Evolutionary conservation across 2,888 invertebrate species (phyloP).

Genomic region (Boloria selene): DNA sequence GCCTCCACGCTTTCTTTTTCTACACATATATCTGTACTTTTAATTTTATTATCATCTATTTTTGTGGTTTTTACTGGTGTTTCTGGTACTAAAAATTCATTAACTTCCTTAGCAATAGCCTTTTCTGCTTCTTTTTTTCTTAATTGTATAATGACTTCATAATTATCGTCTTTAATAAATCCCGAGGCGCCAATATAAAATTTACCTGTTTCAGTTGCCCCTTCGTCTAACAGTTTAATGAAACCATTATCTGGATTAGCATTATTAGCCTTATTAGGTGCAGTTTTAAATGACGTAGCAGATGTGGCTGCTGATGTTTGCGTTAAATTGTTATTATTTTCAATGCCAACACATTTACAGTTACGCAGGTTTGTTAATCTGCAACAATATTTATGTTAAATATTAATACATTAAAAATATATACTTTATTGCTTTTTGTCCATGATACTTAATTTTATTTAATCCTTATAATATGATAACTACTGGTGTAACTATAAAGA

Average conservation of each 20-base stretch:
- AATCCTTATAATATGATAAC: neutral
- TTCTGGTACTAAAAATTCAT: neutral
- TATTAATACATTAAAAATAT: neutral
- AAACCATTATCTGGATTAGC: slow-evolving; percentile 51
- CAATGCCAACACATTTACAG: slow-evolving; percentile 32
- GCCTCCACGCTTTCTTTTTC: neutral
- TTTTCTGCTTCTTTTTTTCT: slow-evolving; percentile 60
- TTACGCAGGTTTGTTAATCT: slow-evolving; percentile 1
- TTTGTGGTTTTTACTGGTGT: slow-evolving; percentile 6
- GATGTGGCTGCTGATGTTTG: slow-evolving; percentile 54
- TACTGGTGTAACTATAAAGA: neutral
- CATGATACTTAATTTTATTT: neutral
- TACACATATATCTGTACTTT: neutral
- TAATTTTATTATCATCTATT: neutral
- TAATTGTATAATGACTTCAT: slow-evolving; percentile 74
- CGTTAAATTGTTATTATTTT: slow-evolving; percentile 29
- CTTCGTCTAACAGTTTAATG: slow-evolving; percentile 61
- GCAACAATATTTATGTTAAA: neutral
- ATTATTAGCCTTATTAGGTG: slow-evolving; percentile 48
- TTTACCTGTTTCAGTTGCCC: slow-evolving; percentile 61
- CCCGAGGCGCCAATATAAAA: slow-evolving; percentile 71
- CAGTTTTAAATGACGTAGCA: slow-evolving; percentile 57
- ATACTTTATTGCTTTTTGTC: neutral
- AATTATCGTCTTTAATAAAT: slow-evolving; percentile 65
- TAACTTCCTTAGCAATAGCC: slow-evolving; percentile 8